These are phyloP conservation scores for Charadrius vociferus DNA, from an alignment of 2,113 vertebrate genomes.

Conservation along the genomic window DNA sequence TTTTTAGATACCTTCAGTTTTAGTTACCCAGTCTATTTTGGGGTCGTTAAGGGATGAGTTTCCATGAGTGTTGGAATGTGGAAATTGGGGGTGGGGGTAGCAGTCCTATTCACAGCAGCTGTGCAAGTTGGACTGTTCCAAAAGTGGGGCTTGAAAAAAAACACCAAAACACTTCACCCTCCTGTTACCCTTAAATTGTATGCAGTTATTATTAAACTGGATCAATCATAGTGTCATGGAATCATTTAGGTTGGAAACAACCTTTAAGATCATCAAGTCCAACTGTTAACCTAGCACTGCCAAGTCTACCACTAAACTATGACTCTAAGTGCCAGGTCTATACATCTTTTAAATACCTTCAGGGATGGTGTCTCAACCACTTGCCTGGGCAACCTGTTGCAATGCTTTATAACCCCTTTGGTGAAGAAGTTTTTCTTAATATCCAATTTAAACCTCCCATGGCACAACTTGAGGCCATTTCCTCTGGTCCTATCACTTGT, in stretches of 20 bases:
- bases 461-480: not conserved
- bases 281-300: not conserved
- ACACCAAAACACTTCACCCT: not conserved
- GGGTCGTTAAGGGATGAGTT: not conserved
- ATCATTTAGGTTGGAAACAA: not conserved
- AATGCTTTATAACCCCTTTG: not conserved
- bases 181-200: not conserved
- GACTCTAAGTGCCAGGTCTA: not conserved
- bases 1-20: not conserved
- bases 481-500: not conserved
- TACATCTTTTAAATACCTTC: not conserved
- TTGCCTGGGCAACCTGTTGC: not conserved
- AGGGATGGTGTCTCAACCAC: not conserved
- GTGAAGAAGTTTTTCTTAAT: not conserved
- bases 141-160: not conserved
- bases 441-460: not conserved
- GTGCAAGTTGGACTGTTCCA: not conserved
- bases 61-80: not conserved
- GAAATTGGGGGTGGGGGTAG: rapidly evolving
- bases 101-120: not conserved
- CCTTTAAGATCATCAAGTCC: not conserved
- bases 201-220: not conserved
- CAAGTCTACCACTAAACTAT: not conserved
- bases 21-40: not conserved
- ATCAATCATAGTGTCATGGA: not conserved